Conservation (phyloP, 2,888 invertebrate species). For the Lithophane socia region DNA sequence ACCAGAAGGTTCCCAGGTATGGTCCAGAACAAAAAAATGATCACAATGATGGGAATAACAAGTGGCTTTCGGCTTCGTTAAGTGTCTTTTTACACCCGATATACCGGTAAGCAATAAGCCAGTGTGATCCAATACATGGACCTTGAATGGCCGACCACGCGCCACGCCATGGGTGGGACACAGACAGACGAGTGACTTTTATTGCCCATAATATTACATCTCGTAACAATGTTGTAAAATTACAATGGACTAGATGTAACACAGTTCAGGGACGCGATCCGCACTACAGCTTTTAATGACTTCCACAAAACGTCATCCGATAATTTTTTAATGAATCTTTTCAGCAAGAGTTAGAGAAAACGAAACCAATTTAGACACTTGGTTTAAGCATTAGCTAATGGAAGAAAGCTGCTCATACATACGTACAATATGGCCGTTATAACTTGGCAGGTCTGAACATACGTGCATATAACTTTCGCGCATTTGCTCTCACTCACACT, state of each 20-base stretch:
- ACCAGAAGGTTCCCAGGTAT: no score
- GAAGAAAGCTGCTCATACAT: no score
- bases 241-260: neutral
- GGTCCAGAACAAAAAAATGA: no score
- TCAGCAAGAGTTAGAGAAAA: neutral
- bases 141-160: neutral
- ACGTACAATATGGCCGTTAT: no score
- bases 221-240: conserved; percentile 11
- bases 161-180: neutral
- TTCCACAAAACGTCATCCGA: neutral
- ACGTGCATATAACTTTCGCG: no score
- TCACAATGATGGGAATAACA: no score
- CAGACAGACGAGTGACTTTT: neutral
- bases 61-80: no score
- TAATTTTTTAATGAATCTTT: neutral
- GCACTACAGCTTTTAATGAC: neutral
- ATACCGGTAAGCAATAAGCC: neutral
- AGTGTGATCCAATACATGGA: neutral
- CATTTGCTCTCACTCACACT: no score
- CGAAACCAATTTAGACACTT: neutral
- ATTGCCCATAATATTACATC: conserved; percentile 14
- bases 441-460: no score
- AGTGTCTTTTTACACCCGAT: no score
- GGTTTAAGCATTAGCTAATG: no score
- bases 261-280: conserved; percentile 8